A percentile compares a stretch with the other conserved stretches of the same genome.
phyloP scores from a whole-genome alignment of 2,888 invertebrate genomes.

The Synanthedon tipuliformis region DNA sequence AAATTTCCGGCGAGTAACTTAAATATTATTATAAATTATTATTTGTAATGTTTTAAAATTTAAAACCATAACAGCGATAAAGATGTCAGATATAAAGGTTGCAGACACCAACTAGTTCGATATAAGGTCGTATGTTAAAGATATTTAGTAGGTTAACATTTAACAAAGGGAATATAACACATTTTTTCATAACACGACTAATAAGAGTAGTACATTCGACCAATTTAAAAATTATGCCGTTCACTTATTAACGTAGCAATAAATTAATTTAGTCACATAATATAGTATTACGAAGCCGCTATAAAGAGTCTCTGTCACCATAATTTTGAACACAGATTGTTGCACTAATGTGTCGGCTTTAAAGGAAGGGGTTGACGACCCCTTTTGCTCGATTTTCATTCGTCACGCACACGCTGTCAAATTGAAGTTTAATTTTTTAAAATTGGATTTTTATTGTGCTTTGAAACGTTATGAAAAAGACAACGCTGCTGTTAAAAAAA shows the following conservation, averaged over 20 bases:
- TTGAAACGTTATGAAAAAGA: slow-evolving; percentile 31
- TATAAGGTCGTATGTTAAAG: no score
- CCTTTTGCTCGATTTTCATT: slow-evolving; percentile 50
- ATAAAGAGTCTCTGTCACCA: slow-evolving; percentile 61
- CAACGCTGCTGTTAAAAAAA: slow-evolving; percentile 1
- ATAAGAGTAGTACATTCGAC: slow-evolving; percentile 1
- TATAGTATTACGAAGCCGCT: slow-evolving; percentile 42
- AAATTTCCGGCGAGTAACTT: no score
- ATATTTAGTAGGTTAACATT: background rate
- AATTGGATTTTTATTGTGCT: slow-evolving; percentile 60
- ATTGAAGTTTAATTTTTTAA: slow-evolving; percentile 61
- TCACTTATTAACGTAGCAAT: slow-evolving; percentile 46
- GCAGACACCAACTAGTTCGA: no score
- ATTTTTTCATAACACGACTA: background rate
- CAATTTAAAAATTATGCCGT: slow-evolving; percentile 40
- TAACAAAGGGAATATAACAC: background rate
- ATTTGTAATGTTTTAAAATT: no score
- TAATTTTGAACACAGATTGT: slow-evolving; percentile 65
- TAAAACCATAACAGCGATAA: no score
- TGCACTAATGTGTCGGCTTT: slow-evolving; percentile 45
- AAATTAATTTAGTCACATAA: slow-evolving; percentile 57
- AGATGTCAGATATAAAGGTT: no score
- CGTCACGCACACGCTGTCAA: slow-evolving; percentile 64
- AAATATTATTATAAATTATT: no score
- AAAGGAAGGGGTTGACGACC: slow-evolving; percentile 53